phyloP scores from a whole-genome alignment of 2,797 vertebrate species.

The Gallinago stenura region DNA sequence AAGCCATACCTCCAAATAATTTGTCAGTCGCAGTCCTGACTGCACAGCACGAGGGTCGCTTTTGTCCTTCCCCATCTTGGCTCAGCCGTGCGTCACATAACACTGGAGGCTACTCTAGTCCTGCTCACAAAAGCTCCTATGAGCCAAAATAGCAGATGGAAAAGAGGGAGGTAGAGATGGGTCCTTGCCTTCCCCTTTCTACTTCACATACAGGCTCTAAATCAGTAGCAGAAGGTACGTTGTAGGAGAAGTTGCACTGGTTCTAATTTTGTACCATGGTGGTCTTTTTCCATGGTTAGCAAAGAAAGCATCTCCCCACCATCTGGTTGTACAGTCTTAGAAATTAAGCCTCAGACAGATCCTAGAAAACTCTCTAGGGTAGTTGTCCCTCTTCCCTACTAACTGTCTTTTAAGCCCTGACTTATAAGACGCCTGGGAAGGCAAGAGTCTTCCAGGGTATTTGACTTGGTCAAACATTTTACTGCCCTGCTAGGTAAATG shows the following conservation, averaged over 20 bases:
- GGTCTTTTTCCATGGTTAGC: constrained; percentile 46
- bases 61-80: not conserved
- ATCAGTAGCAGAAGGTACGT: constrained; percentile 8
- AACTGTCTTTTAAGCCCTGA: not conserved
- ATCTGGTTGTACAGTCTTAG: not conserved
- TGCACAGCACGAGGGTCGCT: not conserved
- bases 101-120: not conserved
- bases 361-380: not conserved
- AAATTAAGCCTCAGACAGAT: constrained; percentile 2
- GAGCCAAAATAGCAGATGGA: not conserved
- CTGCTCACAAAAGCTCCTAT: not conserved
- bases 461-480: not conserved
- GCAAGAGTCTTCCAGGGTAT: not conserved
- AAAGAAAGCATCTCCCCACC: constrained; percentile 6
- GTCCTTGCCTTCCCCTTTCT: not conserved
- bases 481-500: not conserved
- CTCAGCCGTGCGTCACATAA: not conserved
- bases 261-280: constrained; percentile 16
- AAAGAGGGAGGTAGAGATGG: not conserved
- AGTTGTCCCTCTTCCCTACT: not conserved
- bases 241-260: not conserved
- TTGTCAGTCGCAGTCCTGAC: not conserved
- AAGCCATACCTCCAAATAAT: not conserved
- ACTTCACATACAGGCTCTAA: not conserved
- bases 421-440: not conserved